Conservation (phyloP, 2,888 invertebrate genomes). For the Linyphia triangularis region DNA sequence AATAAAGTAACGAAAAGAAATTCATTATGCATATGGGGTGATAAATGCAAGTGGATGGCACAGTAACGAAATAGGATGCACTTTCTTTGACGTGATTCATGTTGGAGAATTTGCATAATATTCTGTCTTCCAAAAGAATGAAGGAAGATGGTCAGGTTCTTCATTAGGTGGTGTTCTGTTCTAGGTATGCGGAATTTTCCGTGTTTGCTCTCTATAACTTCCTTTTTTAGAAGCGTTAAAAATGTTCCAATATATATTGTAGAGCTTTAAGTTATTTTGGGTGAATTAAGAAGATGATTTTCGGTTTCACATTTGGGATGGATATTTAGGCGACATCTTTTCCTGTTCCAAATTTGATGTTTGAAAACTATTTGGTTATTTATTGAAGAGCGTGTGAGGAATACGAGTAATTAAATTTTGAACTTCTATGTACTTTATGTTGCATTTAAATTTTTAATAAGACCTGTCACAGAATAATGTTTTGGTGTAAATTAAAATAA, state of each 20-base stretch:
- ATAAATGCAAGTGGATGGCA: constrained; percentile 36
- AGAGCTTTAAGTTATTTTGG: not conserved
- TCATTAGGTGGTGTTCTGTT: not conserved
- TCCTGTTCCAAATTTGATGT: no score
- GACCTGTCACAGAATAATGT: no score
- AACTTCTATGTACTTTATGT: no score
- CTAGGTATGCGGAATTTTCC: not conserved
- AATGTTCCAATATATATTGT: not conserved
- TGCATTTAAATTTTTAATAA: no score
- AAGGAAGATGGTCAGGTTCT: not conserved
- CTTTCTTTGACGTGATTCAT: constrained; percentile 29
- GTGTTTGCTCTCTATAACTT: not conserved
- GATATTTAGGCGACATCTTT: no score
- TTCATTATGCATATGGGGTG: constrained; percentile 24
- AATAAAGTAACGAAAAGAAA: constrained; percentile 6
- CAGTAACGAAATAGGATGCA: not conserved
- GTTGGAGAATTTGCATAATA: constrained; percentile 52
- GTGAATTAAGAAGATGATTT: no score
- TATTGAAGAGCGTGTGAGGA: no score
- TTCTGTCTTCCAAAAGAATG: not conserved
- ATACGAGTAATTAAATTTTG: no score
- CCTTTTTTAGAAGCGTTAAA: not conserved
- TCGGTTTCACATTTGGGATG: no score
- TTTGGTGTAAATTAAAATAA: no score
- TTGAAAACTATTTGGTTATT: no score